Evolutionary conservation across 2,888 invertebrate species (phyloP).

Genomic region (Cloeon dipterum): DNA sequence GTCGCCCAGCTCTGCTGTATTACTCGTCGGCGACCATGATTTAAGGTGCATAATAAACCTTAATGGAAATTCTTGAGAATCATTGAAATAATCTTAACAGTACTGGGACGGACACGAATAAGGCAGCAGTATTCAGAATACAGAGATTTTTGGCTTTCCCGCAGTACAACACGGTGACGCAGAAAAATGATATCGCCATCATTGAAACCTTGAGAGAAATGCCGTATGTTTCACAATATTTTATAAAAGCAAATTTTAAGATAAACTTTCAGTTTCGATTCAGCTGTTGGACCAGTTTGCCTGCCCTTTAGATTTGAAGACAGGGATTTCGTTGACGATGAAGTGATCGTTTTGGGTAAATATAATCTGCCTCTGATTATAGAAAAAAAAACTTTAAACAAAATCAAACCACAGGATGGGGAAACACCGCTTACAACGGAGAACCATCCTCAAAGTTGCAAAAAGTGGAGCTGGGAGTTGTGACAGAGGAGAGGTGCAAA

Average conservation of each 20-base stretch:
- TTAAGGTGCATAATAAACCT: conserved; percentile 12
- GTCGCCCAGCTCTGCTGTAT: conserved; percentile 11
- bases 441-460: conserved; percentile 22
- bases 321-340: conserved; percentile 12
- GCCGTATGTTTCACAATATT: not conserved
- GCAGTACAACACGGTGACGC: conserved; percentile 13
- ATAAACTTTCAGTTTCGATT: conserved; percentile 21
- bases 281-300: conserved; percentile 34
- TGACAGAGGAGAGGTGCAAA: conserved; percentile 21
- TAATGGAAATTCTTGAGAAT: too few relatives aligned
- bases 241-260: too few relatives aligned
- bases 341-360: conserved; percentile 15
- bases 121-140: conserved; percentile 19
- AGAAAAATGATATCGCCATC: conserved; percentile 29
- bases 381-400: not conserved
- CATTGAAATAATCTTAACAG: too few relatives aligned
- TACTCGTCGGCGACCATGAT: conserved; percentile 30
- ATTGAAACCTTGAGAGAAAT: conserved; percentile 11
- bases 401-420: conserved; percentile 31
- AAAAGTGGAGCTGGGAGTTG: conserved; percentile 27
- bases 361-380: not conserved
- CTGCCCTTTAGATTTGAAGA: conserved; percentile 29
- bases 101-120: conserved; percentile 24
- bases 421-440: conserved; percentile 25
- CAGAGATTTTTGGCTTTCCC: conserved; percentile 22